Conservation (phyloP, 2,888 invertebrate species). For the Salpingus planirostris region DNA sequence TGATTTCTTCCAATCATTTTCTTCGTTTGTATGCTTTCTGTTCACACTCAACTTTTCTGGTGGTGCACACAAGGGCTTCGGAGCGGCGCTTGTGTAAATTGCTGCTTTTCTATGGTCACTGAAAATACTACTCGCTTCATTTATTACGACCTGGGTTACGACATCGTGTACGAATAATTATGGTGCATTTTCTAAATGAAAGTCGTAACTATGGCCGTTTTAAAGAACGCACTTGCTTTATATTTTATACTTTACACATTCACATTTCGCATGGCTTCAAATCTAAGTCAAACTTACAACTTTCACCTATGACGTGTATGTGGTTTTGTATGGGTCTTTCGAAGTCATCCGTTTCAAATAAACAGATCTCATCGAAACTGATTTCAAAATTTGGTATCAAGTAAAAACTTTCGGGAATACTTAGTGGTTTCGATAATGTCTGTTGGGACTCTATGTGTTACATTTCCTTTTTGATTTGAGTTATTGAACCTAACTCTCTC, state of each 20-base stretch:
- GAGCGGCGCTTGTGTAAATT: slow-evolving; percentile 12
- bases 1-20: slow-evolving; percentile 7
- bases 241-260: slow-evolving; percentile 4
- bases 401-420: slow-evolving; percentile 1
- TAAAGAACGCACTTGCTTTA: neutral
- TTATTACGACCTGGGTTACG: too few species aligned
- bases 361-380: neutral
- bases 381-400: neutral
- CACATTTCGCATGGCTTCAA: slow-evolving; percentile 11
- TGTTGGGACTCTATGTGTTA: neutral
- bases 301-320: slow-evolving; percentile 1
- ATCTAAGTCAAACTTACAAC: neutral
- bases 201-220: too few species aligned
- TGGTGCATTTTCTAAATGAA: neutral
- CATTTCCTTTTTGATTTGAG: neutral
- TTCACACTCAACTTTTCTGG: slow-evolving; percentile 2
- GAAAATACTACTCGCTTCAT: too few species aligned
- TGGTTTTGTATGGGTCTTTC: slow-evolving; percentile 8
- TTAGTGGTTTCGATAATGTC: neutral
- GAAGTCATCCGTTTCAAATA: neutral
- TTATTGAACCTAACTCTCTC: neutral
- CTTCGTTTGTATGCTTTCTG: slow-evolving; percentile 1
- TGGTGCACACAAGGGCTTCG: slow-evolving; percentile 9
- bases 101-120: slow-evolving; percentile 6
- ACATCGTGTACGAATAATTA: too few species aligned